Base-by-base conservation (phyloP, 2,797 vertebrate genomes). In the Lutjanus argentimaculatus region DNA sequence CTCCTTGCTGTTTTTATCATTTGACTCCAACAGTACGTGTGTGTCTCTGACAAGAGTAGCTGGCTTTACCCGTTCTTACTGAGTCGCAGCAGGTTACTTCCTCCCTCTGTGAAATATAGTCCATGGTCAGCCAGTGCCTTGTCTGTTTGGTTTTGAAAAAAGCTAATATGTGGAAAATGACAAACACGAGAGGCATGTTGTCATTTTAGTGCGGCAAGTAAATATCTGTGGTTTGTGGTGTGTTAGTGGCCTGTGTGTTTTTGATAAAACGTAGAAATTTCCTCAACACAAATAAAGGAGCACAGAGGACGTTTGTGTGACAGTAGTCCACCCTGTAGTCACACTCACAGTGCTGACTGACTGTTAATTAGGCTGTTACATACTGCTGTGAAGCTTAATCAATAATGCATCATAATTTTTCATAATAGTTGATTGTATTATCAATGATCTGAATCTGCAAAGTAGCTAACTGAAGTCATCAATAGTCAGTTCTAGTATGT, bases 11-110 rank as follows among this genome's bases (percentile, higher is more conserved):
- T 45, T 43, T 79, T 25, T 3, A 56, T 62, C 21, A 22, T 42
- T 53, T 49, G 30, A 19, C 11, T 49, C n/a, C 40, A 51, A 62
- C 52, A 79, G 12, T 21, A 12, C 17, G 10, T 57, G 30, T 72
- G 59, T 82, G 67, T 81, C 46, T 61, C 45, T 53, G 61, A 86
- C 85, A 40, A 15, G 79, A 77, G 57, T 8, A 70, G 78, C 91
- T 75, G 64, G 89, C 89, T 84, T 48, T 71, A 88, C 87, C 43
- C 15, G 90, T 92, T 93, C 77, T 64, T 10, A n/a, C 45, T 71
- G 64, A 51, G 49, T 52, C 25, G 46, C 22, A 9, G 8, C 40
- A 42, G 53, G 17, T 0, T 7, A 73, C 53, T 0, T 58, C 42
- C n/a, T 67, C 10, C 0, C 10, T 45, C 8, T 22, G 4, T 78